Conservation (phyloP, 2,113 vertebrate species). For the Dasyurus viverrinus region DNA sequence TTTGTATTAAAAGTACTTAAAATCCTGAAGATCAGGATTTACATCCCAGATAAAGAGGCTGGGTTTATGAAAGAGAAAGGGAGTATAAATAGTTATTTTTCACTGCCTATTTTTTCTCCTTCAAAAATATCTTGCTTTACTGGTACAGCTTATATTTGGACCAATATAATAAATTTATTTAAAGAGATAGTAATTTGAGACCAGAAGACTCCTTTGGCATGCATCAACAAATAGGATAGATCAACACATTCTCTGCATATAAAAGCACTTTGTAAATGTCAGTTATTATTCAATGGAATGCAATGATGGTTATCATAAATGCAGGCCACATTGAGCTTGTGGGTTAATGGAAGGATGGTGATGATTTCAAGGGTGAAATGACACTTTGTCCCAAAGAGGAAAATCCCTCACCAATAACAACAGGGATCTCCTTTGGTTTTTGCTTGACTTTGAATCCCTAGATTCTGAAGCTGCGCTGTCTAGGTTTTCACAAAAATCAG, state of each 20-base stretch:
- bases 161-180: not conserved
- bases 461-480: not conserved
- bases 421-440: not conserved
- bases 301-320: constrained; percentile 4
- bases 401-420: constrained; percentile 13
- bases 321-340: not conserved
- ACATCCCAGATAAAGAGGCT: not conserved
- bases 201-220: constrained; percentile 15
- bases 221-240: constrained; percentile 23
- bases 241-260: constrained; percentile 2
- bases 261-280: not conserved
- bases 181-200: not conserved
- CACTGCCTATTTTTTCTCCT: not conserved
- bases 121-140: not conserved
- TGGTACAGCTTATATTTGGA: not conserved
- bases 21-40: not conserved
- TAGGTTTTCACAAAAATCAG: not conserved
- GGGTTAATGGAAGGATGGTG: not conserved
- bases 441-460: not conserved
- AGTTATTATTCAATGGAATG: constrained; percentile 24
- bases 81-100: not conserved
- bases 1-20: not conserved
- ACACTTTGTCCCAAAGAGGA: not conserved
- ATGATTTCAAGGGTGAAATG: constrained; percentile 12
- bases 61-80: not conserved